Conservation (phyloP, 2,113 vertebrate genomes). For the Crotophaga sulcirostris region DNA sequence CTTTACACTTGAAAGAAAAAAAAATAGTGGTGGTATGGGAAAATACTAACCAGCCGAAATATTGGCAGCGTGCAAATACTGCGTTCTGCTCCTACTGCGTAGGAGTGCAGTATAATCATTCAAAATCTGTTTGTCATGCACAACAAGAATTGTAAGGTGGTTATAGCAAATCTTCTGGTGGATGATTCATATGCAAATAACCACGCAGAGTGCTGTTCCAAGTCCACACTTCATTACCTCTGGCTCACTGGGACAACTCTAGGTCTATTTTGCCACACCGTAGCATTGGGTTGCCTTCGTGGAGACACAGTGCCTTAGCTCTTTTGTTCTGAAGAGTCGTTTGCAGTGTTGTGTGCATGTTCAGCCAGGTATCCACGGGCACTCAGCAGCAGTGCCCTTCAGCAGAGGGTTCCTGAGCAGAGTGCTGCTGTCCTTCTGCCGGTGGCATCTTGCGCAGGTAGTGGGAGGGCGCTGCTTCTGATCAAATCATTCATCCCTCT, state of each 20-base stretch:
- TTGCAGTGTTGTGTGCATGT: fast-evolving
- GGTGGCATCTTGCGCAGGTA: fast-evolving
- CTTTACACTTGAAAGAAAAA: neutral
- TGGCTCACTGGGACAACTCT: fast-evolving
- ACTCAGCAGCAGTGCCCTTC: fast-evolving
- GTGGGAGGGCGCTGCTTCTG: neutral
- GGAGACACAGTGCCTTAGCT: neutral
- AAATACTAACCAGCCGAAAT: neutral
- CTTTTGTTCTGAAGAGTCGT: neutral
- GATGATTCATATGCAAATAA: neutral
- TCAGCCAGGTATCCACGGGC: fast-evolving
- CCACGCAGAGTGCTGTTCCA: fast-evolving
- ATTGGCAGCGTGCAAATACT: fast-evolving
- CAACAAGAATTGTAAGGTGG: neutral
- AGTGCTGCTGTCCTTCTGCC: fast-evolving
- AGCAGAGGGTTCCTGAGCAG: neutral
- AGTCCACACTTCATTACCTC: fast-evolving
- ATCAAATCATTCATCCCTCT: neutral
- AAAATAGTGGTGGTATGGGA: neutral
- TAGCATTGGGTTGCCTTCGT: fast-evolving
- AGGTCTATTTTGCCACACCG: fast-evolving
- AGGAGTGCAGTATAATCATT: neutral
- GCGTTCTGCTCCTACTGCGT: fast-evolving
- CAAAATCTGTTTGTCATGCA: neutral
- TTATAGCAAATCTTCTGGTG: neutral